Evolutionary conservation across 2,888 invertebrate genomes (phyloP).

Genomic region (Pammene aurita): DNA sequence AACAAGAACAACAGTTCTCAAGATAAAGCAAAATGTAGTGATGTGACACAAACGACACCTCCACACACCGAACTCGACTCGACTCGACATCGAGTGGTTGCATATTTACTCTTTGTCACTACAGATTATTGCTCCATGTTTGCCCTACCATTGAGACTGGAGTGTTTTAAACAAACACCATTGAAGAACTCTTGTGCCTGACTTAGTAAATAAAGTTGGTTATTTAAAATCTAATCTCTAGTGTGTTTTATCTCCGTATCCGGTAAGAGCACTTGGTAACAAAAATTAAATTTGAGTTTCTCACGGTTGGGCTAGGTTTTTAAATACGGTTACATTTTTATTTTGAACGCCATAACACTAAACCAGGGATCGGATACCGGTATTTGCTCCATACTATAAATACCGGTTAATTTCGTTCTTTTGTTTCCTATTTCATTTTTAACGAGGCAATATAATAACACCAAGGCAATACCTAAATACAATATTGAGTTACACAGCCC

Average conservation of each 20-base stretch:
- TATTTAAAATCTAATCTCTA: conserved; percentile 64
- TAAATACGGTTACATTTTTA: background rate
- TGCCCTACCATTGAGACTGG: conserved; percentile 67
- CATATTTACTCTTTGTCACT: conserved; percentile 62
- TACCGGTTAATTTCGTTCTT: no score
- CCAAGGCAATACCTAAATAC: no score
- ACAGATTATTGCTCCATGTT: conserved; percentile 71
- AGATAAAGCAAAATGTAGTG: conserved; percentile 45
- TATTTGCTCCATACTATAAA: no score
- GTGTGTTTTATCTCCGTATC: conserved; percentile 73
- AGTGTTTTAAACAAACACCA: conserved; percentile 78
- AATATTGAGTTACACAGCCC: no score
- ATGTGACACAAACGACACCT: conserved; percentile 51
- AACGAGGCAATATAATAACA: no score
- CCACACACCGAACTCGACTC: conserved; percentile 40
- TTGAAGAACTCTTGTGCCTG: conserved; percentile 66
- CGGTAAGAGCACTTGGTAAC: conserved; percentile 58
- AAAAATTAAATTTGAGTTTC: conserved; percentile 66
- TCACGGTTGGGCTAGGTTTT: conserved; percentile 53
- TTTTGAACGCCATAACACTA: no score
- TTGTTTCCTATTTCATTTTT: no score
- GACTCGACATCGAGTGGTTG: conserved; percentile 46
- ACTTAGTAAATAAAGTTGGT: conserved; percentile 69
- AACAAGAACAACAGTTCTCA: conserved; percentile 12
- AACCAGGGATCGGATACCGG: no score